These are phyloP conservation scores for Malurus melanocephalus DNA, from an alignment of 2,113 vertebrate genomes.

Conservation along the genomic window DNA sequence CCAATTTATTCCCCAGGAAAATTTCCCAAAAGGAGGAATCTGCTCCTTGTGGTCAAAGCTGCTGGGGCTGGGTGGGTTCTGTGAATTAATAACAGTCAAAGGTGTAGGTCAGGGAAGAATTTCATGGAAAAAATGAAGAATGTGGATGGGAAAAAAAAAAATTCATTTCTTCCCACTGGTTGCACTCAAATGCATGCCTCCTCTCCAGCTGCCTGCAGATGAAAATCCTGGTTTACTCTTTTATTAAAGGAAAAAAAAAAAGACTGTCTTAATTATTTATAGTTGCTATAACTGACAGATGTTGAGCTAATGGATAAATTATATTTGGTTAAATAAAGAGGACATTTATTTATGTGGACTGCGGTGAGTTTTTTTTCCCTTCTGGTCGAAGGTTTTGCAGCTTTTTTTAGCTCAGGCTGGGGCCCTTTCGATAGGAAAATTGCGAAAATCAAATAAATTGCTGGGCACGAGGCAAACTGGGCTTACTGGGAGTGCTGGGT, in stretches of 20 bases:
- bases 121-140: not conserved
- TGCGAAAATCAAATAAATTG: not conserved
- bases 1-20: not conserved
- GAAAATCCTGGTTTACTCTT: conserved; percentile 69
- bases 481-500: accelerated
- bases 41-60: accelerated
- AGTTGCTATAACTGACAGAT: conserved; percentile 73
- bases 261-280: conserved; percentile 78
- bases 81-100: not conserved
- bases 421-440: not conserved
- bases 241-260: conserved; percentile 54
- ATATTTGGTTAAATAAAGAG: conserved; percentile 83
- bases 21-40: not conserved
- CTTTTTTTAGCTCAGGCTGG: not conserved
- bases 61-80: not conserved
- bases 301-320: conserved; percentile 77
- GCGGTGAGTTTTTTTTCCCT: not conserved
- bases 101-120: not conserved
- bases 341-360: conserved; percentile 74
- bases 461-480: not conserved
- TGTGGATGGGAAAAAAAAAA: not conserved
- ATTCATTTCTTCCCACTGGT: not conserved
- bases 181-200: conserved; percentile 57
- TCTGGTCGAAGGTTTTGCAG: not conserved
- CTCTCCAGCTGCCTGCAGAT: conserved; percentile 56